Percentiles rank a stretch among this genome's conserved stretches.
phyloP scores from a whole-genome alignment of 2,888 invertebrate genomes.

The Ochropleura plecta region DNA sequence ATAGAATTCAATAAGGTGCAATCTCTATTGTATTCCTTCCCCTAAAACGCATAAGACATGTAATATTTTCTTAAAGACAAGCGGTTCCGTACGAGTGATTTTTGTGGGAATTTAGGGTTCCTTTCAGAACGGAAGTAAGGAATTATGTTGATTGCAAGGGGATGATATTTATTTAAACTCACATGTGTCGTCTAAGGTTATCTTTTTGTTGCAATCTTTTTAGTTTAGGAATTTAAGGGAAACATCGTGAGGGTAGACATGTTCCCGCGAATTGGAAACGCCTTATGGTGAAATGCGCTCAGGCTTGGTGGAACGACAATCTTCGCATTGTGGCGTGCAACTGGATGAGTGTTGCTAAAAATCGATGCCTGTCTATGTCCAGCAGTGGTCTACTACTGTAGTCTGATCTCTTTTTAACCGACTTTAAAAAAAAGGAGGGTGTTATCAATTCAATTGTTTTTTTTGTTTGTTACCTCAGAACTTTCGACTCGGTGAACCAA shows the following conservation, averaged over 20 bases:
- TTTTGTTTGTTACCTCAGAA: too few species aligned
- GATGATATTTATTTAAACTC: conserved; percentile 45
- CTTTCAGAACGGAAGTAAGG: conserved; percentile 68
- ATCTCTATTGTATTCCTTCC: conserved; percentile 4
- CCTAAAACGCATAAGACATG: conserved; percentile 29
- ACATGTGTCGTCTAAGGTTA: conserved; percentile 27
- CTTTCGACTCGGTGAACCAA: too few species aligned
- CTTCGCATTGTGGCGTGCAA: too few species aligned
- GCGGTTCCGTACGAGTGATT: conserved; percentile 75
- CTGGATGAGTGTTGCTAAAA: too few species aligned
- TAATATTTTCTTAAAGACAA: conserved; percentile 61
- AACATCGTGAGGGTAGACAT: background rate
- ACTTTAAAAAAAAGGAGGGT: too few species aligned
- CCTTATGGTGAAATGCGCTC: too few species aligned
- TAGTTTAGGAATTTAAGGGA: background rate
- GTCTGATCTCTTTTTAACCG: too few species aligned
- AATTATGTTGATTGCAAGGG: conserved; percentile 66
- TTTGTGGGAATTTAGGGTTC: conserved; percentile 78
- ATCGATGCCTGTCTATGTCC: too few species aligned
- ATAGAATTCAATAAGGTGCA: rapidly evolving
- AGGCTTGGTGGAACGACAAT: too few species aligned
- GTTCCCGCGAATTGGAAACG: too few species aligned
- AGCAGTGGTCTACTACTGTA: too few species aligned
- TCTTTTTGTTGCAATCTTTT: conserved; percentile 34
- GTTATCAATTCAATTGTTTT: too few species aligned